Conservation (phyloP, 2,888 invertebrate species). For the Agonopterix heracliana region DNA sequence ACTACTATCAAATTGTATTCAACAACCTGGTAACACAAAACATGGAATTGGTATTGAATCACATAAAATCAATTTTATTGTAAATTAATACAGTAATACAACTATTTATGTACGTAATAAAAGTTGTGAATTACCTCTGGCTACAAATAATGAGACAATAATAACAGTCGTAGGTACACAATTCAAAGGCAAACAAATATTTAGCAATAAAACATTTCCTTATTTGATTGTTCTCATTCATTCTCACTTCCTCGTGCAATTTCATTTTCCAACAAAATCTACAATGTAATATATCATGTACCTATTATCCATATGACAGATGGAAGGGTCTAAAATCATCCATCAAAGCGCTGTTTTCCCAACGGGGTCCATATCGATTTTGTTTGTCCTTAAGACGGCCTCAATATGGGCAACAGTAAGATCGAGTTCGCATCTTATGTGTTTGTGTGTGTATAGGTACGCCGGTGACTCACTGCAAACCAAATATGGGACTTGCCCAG, state of each 20-base stretch:
- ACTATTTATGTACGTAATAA: too few relatives aligned
- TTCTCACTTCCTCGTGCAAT: neutral
- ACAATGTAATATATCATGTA: neutral
- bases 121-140: too few relatives aligned
- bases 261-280: neutral
- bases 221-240: neutral
- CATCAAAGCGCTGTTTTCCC: constrained; percentile 4
- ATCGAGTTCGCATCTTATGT: constrained; percentile 15
- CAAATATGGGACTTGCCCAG: constrained; percentile 44
- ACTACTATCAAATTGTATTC: too few relatives aligned
- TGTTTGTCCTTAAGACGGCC: constrained; percentile 27
- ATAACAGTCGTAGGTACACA: too few relatives aligned
- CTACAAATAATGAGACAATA: too few relatives aligned
- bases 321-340: constrained; percentile 11
- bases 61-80: too few relatives aligned
- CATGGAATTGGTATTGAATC: too few relatives aligned
- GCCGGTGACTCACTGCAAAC: constrained; percentile 44
- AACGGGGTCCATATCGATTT: constrained; percentile 10
- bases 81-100: too few relatives aligned
- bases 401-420: constrained; percentile 33
- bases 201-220: neutral
- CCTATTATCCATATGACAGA: neutral
- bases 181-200: too few relatives aligned
- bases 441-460: constrained; percentile 14
- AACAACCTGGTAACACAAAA: too few relatives aligned